Evolutionary conservation across 2,113 vertebrate species (phyloP), one percentile per base, ranked within the genome.

Genomic region (Dipodomys stephensi): DNA sequence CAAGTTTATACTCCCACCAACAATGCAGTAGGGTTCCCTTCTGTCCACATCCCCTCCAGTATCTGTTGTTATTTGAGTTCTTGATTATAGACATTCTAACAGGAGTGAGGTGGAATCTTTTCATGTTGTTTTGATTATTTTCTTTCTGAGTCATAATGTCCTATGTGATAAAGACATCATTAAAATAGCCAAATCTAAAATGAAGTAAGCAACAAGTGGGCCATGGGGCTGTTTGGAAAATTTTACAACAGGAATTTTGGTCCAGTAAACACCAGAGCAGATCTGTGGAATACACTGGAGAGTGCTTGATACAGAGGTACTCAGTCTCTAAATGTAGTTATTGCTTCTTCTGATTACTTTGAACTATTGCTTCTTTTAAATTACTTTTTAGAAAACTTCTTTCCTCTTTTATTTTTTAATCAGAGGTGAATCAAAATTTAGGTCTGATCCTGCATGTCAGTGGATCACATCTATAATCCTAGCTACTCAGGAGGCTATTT

Each of bases 131-230:
- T 39, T 39, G 39, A 39, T 95, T 94, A 46, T 46, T 6, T 1
- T 25, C 28, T 28, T 82, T 87, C 60, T 73, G 44, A 79, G 15
- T 86, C 44, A 83, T n/a, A 95, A 83, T 74, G 53, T 71, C 28
- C n/a, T 88, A 25, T 27, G 85, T 90, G 27, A 8, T 91, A 87
- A 79, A 73, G 53, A 49, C 44, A 53, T 68, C 22, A 74, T 86
- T n/a, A 76, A 85, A 95, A 90, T 67, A 95, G 22, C 28, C 49
- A 80, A 78, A 71, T 68, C 60, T 39, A 74, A 90, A 68, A 79
- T 71, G n/a, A 62, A 88, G 35, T 57, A 44, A 86, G 30, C n/a
- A 93, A 77, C 32, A 23, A 32, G 13, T 25, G 81, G 39, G 23
- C 18, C 27, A 6, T 28, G 67, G 62, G 2, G 23, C 20, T 62